Conservation (phyloP, 2,888 invertebrate species). For the Lutraria lutraria region DNA sequence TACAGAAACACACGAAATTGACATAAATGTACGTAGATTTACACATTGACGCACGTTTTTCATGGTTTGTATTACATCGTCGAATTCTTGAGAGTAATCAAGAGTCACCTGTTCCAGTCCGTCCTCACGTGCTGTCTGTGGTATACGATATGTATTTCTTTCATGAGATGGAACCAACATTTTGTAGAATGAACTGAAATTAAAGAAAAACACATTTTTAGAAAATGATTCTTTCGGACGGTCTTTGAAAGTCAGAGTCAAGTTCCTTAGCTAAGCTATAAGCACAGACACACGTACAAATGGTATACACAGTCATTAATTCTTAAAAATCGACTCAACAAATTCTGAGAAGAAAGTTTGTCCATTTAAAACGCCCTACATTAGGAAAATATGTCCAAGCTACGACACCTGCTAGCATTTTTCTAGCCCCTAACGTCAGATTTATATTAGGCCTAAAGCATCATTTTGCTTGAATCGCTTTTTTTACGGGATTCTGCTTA, state of each 20-base stretch:
- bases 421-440: too few species aligned
- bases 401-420: too few species aligned
- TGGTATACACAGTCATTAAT: not conserved
- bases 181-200: slow-evolving; percentile 39
- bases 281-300: not conserved
- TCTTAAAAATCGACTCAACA: not conserved
- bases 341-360: not conserved
- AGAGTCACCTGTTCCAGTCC: slow-evolving; percentile 21
- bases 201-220: not conserved
- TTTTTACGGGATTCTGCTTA: too few species aligned
- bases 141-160: slow-evolving; percentile 29
- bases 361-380: not conserved
- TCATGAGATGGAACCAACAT: slow-evolving; percentile 41
- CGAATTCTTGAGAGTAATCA: slow-evolving; percentile 25
- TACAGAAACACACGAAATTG: not conserved
- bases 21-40: not conserved
- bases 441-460: too few species aligned
- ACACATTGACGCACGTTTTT: slow-evolving; percentile 5
- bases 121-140: not conserved
- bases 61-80: slow-evolving; percentile 17
- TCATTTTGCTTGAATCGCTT: too few species aligned
- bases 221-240: not conserved
- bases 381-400: too few species aligned
- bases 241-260: not conserved
- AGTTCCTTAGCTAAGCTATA: not conserved